These are phyloP conservation scores for Typhlichthys subterraneus DNA, from an alignment of 2,797 vertebrate genomes.

Conservation along the genomic window DNA sequence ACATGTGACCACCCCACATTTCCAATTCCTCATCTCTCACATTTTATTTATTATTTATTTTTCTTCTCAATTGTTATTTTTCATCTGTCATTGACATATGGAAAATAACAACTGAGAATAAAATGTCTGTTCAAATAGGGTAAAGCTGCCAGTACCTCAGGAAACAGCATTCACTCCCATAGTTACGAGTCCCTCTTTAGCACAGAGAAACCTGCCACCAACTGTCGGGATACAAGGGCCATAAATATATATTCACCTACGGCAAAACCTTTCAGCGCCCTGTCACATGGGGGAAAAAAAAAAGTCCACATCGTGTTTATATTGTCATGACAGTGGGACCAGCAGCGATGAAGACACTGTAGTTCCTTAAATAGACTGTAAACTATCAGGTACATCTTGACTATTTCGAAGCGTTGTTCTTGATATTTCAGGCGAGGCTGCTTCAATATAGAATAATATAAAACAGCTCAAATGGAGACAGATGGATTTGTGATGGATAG, in stretches of 20 bases:
- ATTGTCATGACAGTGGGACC: conserved; percentile 40
- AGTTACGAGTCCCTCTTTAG: conserved; percentile 36
- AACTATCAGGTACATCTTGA: conserved; percentile 31
- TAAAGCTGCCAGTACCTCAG: no score
- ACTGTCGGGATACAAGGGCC: conserved; percentile 53
- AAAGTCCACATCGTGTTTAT: conserved; percentile 46
- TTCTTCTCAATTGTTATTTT: no score
- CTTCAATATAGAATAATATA: conserved; percentile 35
- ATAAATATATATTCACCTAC: conserved; percentile 62
- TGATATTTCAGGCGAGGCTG: conserved; percentile 34
- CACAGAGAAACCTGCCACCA: conserved; percentile 41
- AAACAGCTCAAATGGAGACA: conserved; percentile 47
- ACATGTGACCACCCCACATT: no score
- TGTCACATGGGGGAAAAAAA: conserved; percentile 45
- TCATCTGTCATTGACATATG: no score
- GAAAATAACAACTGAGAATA: no score
- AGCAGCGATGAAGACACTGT: conserved; percentile 29
- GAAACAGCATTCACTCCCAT: conserved; percentile 41
- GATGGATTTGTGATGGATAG: conserved; percentile 28
- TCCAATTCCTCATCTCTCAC: no score
- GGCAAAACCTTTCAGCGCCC: conserved; percentile 56
- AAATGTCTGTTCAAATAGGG: no score
- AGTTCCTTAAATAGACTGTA: conserved; percentile 38
- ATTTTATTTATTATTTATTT: no score
- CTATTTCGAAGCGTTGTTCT: conserved; percentile 32